phyloP scores from a whole-genome alignment of 2,888 invertebrate genomes.

The Drosophila maculinotata region DNA sequence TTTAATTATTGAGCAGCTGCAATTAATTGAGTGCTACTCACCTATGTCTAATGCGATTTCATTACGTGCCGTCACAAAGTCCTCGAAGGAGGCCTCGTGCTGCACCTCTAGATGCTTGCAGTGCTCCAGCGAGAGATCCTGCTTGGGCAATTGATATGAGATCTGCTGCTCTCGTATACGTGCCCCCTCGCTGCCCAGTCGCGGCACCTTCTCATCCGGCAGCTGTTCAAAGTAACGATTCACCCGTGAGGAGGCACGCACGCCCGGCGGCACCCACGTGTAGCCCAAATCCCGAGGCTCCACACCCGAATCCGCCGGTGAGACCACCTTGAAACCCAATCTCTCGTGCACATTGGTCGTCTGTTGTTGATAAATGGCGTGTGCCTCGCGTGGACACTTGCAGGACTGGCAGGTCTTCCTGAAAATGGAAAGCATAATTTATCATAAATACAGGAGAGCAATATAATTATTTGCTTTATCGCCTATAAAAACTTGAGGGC shows the following conservation, averaged over 20 bases:
- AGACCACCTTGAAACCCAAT: slow-evolving; percentile 87
- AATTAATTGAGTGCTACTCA: slow-evolving; percentile 68
- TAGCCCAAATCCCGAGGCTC: slow-evolving; percentile 89
- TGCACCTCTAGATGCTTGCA: slow-evolving; percentile 93
- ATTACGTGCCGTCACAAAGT: slow-evolving; percentile 97
- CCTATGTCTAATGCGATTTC: slow-evolving; percentile 98
- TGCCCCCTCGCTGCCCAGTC: slow-evolving; percentile 91
- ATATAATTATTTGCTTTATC: not conserved
- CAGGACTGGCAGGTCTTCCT: slow-evolving; percentile 97
- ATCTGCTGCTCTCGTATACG: slow-evolving; percentile 92
- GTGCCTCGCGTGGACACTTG: slow-evolving; percentile 95
- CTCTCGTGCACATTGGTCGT: slow-evolving; percentile 91
- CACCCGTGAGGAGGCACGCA: slow-evolving; percentile 83
- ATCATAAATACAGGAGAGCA: not conserved
- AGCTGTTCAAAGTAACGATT: slow-evolving; percentile 97
- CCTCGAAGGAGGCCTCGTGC: slow-evolving; percentile 93
- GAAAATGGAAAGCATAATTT: slow-evolving; percentile 74
- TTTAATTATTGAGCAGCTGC: not conserved
- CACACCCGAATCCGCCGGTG: slow-evolving; percentile 86
- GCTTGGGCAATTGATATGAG: slow-evolving; percentile 95
- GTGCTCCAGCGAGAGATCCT: slow-evolving; percentile 95
- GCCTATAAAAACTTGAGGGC: too few species aligned
- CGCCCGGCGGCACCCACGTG: slow-evolving; percentile 88
- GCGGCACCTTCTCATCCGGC: slow-evolving; percentile 92
- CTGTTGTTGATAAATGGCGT: slow-evolving; percentile 95